Percentiles rank a stretch among this genome's conserved stretches.
Evolutionary conservation across 2,888 invertebrate genomes (phyloP).

Genomic region (Atrina japonica): DNA sequence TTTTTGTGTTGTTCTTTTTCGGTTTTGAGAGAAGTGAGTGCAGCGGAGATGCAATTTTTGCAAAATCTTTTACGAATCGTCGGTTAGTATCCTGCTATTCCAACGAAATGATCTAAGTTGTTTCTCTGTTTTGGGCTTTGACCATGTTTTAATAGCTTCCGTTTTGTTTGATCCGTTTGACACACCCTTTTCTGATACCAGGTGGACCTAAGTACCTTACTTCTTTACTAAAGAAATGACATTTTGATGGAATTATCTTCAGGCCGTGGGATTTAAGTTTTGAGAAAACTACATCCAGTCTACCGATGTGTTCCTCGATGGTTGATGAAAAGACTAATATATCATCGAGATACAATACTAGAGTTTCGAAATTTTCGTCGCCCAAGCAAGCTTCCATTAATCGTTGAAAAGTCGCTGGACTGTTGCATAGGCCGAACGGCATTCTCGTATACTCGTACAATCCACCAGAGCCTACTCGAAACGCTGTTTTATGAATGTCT

Average conservation of each 20-base stretch:
- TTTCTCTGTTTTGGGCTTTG: too few species aligned
- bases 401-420: slow-evolving; percentile 50
- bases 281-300: slow-evolving; percentile 26
- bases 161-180: slow-evolving; percentile 22
- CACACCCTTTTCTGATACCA: slow-evolving; percentile 35
- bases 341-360: slow-evolving; percentile 54
- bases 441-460: slow-evolving; percentile 39
- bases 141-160: slow-evolving; percentile 26
- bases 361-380: slow-evolving; percentile 46
- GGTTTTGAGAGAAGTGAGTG: slow-evolving; percentile 24
- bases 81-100: slow-evolving; percentile 45
- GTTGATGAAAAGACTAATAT: slow-evolving; percentile 51
- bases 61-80: slow-evolving; percentile 44
- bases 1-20: slow-evolving; percentile 22
- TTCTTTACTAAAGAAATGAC: slow-evolving; percentile 31
- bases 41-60: slow-evolving; percentile 27
- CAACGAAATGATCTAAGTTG: slow-evolving; percentile 39
- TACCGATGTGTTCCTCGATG: slow-evolving; percentile 28
- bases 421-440: slow-evolving; percentile 49
- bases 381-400: slow-evolving; percentile 49
- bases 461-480: slow-evolving; percentile 21
- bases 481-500: slow-evolving; percentile 25
- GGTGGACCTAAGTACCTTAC: slow-evolving; percentile 42
- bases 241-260: slow-evolving; percentile 45
- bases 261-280: slow-evolving; percentile 33